Percentiles rank a stretch among this genome's conserved stretches.
Evolutionary conservation across 2,888 invertebrate genomes (phyloP).

Genomic region (Amblyjoppa proteus): DNA sequence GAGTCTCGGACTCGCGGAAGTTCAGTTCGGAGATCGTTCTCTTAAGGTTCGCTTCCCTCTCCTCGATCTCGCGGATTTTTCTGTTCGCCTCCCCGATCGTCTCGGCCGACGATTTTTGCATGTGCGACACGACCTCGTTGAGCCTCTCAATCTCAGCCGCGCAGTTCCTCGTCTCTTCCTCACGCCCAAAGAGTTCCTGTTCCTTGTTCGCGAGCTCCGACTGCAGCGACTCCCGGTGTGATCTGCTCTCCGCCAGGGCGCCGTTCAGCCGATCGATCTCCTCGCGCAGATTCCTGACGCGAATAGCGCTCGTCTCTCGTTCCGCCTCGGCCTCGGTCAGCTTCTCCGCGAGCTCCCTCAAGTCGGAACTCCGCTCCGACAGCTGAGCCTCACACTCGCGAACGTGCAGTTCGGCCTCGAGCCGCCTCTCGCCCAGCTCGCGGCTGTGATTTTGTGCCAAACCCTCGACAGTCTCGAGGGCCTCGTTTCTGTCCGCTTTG

Average conservation of each 20-base stretch:
- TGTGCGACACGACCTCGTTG: slow-evolving; percentile 32
- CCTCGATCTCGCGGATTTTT: slow-evolving; percentile 50
- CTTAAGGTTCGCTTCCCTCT: slow-evolving; percentile 54
- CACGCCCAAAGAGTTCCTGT: slow-evolving; percentile 47
- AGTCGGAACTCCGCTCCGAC: slow-evolving; percentile 78
- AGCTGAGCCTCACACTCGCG: slow-evolving; percentile 75
- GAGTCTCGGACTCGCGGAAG: slow-evolving; percentile 49
- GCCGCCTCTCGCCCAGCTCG: slow-evolving; percentile 74
- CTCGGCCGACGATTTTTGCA: slow-evolving; percentile 48
- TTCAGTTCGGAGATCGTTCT: slow-evolving; percentile 56
- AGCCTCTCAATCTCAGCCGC: slow-evolving; percentile 42
- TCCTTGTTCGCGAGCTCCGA: slow-evolving; percentile 56
- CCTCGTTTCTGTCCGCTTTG: slow-evolving; percentile 71
- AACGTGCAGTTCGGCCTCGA: slow-evolving; percentile 62
- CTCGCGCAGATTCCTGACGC: slow-evolving; percentile 41
- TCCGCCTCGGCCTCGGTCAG: slow-evolving; percentile 74
- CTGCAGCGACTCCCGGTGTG: slow-evolving; percentile 58
- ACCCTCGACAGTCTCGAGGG: slow-evolving; percentile 50
- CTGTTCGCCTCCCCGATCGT: slow-evolving; percentile 33
- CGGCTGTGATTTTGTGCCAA: slow-evolving; percentile 75
- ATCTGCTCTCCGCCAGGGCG: slow-evolving; percentile 35
- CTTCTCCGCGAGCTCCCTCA: slow-evolving; percentile 75
- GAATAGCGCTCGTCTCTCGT: neutral
- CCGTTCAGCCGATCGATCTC: slow-evolving; percentile 59
- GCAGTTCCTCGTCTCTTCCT: slow-evolving; percentile 46